Base-by-base conservation (phyloP, 1,140 invertebrate species). In the Acromyrmex heyeri region DNA sequence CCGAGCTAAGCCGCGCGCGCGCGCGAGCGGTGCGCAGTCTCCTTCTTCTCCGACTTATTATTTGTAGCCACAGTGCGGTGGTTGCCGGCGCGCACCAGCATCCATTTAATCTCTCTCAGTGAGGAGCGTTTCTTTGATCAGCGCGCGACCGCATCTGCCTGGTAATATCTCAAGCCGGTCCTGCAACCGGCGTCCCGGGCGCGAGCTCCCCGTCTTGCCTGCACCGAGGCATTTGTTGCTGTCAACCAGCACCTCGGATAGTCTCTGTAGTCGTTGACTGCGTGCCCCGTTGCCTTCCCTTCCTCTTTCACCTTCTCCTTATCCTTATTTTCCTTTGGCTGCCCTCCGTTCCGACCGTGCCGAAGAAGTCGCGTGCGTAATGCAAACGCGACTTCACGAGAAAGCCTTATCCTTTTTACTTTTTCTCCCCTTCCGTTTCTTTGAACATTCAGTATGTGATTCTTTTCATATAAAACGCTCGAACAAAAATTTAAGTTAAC, bases 21-120 rank as follows among this genome's bases (percentile, higher is more conserved):
- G 48, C 7, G 48, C 50, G 76, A 48, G 57, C 27, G 18, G 50
- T 21, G 12, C 34, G 53, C 30, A 67, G 18, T 55, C 85, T 72
- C 57, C 77, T 85, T 62, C 34, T 61, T 82, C 38, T 73, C 21
- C 90, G 83, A 89, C 93, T 93, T 94, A 94, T 94, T 95, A 94
- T 94, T 95, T 94, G 93, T 93, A 93, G 91, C 91, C 92, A 86
- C 88, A 92, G 92, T 93, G 93, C 93, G 86, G 90, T 91, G 90
- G 89, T 91, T 87, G 89, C 90, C 90, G 90, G 87, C 90, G 88
- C 93, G 93, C 93, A 93, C 92, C 94, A 93, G 94, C 92, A 93
- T 95, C 93, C 93, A 94, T 94, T 95, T 95, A 94, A 95, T 95
- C 93, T 95, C 93, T 94, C 94, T 94, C 94, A 93, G 93, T 93